These are phyloP conservation scores for Syngnathus typhle DNA, from an alignment of 2,113 vertebrate species.

Conservation along the genomic window DNA sequence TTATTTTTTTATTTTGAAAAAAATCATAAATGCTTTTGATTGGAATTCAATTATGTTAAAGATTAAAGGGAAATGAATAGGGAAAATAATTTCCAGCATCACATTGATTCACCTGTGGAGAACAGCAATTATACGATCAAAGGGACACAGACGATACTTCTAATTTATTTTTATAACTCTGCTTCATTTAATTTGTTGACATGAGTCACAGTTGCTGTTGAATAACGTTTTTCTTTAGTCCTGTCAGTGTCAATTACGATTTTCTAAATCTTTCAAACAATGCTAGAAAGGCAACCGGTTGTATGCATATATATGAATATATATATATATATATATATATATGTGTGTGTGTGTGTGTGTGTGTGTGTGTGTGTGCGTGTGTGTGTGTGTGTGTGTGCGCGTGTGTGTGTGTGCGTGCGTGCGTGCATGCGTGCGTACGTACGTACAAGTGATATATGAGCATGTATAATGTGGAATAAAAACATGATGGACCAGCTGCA, in stretches of 20 bases:
- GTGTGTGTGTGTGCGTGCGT: too few species aligned
- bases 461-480: slow-evolving; percentile 18
- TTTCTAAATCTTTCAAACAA: not conserved
- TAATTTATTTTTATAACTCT: not conserved
- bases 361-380: too few species aligned
- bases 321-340: not conserved
- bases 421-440: too few species aligned
- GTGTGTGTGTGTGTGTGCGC: too few species aligned
- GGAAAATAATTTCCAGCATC: not conserved
- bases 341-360: too few species aligned
- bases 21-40: not conserved
- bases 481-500: slow-evolving; percentile 36
- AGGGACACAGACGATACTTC: not conserved
- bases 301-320: slow-evolving; percentile 1
- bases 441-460: slow-evolving; percentile 15
- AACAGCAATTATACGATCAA: not conserved
- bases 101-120: not conserved
- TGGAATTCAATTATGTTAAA: not conserved
- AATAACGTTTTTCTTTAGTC: slow-evolving; percentile 16
- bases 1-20: not conserved
- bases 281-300: not conserved
- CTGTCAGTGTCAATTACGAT: slow-evolving; percentile 28
- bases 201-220: slow-evolving; percentile 46
- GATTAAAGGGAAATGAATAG: not conserved
- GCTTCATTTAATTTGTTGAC: slow-evolving; percentile 11